Evolutionary conservation across 2,888 invertebrate species (phyloP).

Genomic region (Thecophora atra): DNA sequence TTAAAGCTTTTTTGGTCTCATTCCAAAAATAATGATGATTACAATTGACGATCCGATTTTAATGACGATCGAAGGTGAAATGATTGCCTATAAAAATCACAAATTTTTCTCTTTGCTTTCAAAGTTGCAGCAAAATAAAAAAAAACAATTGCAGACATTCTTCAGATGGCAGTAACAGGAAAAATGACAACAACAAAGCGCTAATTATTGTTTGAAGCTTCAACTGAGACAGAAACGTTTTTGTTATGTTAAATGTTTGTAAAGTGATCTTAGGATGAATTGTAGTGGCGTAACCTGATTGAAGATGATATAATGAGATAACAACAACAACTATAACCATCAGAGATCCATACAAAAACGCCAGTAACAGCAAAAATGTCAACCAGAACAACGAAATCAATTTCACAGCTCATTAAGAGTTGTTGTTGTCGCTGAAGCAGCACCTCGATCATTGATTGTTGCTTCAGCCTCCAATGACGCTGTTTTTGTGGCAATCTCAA

Average conservation of each 20-base stretch:
- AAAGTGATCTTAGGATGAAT: neutral
- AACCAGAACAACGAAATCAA: constrained; percentile 30
- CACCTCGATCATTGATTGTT: constrained; percentile 32
- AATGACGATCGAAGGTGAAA: constrained; percentile 36
- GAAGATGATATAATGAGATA: neutral
- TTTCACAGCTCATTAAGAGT: constrained; percentile 35
- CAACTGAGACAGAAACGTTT: neutral
- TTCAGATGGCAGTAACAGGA: constrained; percentile 61
- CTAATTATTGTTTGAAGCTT: constrained; percentile 37
- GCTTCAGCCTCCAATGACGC: neutral
- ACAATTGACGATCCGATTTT: constrained; percentile 33
- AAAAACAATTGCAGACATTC: constrained; percentile 55
- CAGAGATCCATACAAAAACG: neutral
- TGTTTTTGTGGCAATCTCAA: constrained; percentile 49
- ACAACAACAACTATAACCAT: constrained; percentile 6
- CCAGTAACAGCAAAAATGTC: constrained; percentile 10
- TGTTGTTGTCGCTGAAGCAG: constrained; percentile 35
- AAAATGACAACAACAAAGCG: constrained; percentile 48
- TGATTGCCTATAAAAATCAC: constrained; percentile 31
- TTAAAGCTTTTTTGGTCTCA: neutral
- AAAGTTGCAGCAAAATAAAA: neutral
- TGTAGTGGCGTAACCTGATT: neutral
- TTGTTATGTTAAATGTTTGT: neutral
- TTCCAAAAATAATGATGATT: constrained; percentile 17
- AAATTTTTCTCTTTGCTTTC: neutral